Percentiles rank a stretch among this genome's conserved stretches.
Conservation (phyloP, 1,140 invertebrate genomes). For the Hycleus cichorii region DNA sequence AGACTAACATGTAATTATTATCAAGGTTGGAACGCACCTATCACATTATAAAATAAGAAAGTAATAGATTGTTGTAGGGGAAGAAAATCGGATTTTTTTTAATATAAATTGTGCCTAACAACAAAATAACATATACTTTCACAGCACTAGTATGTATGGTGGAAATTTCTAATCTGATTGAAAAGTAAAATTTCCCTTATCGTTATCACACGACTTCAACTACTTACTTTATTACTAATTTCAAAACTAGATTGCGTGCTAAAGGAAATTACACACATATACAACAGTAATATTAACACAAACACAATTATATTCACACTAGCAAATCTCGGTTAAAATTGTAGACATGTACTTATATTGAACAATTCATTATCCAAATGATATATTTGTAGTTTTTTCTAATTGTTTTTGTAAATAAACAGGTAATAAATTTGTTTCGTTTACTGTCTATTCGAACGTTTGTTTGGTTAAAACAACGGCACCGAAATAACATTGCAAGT, state of each 20-base stretch:
- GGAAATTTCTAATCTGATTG: slow-evolving; percentile 6
- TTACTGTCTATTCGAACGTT: too few species aligned
- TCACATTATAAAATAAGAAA: slow-evolving; percentile 1
- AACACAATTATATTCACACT: slow-evolving; percentile 9
- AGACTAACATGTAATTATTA: slow-evolving; percentile 10
- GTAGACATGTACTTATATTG: too few species aligned
- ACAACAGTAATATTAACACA: slow-evolving; percentile 3
- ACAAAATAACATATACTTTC: too few species aligned
- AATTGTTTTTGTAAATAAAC: too few species aligned
- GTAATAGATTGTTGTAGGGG: not conserved
- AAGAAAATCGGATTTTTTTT: not conserved
- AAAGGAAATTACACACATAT: not conserved
- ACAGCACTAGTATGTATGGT: too few species aligned
- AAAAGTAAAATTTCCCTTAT: slow-evolving; percentile 7
- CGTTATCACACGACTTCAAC: slow-evolving; percentile 8
- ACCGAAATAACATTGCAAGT: too few species aligned
- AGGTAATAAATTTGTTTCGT: too few species aligned
- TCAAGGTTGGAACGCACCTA: not conserved
- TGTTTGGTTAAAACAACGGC: too few species aligned
- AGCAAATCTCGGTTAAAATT: not conserved
- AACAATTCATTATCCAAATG: too few species aligned
- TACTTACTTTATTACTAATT: not conserved
- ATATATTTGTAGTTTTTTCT: too few species aligned
- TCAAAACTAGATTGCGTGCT: slow-evolving; percentile 4
- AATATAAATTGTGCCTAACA: too few species aligned